These are phyloP conservation scores for Cyprinodon tularosa DNA, from an alignment of 2,113 vertebrate species.

Conservation along the genomic window DNA sequence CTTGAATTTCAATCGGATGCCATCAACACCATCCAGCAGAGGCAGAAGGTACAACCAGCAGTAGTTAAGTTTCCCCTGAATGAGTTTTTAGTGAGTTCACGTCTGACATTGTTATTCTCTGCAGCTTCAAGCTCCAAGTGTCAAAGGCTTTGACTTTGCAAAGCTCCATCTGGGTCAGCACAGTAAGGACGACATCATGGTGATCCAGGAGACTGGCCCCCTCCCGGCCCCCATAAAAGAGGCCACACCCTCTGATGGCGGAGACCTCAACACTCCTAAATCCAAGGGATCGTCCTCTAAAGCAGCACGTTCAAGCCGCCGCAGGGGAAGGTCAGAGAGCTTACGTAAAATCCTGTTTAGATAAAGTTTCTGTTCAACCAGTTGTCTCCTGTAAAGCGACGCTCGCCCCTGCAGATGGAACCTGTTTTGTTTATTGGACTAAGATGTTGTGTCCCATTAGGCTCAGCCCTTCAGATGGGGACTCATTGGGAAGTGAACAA, in stretches of 20 bases:
- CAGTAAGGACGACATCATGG: constrained; percentile 93
- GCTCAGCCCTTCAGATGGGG: constrained; percentile 91
- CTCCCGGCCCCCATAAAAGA: constrained; percentile 88
- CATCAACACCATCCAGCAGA: constrained; percentile 93
- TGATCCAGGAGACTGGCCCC: constrained; percentile 91
- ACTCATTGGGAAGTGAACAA: constrained; percentile 91
- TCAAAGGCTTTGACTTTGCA: constrained; percentile 98
- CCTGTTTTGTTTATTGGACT: not conserved
- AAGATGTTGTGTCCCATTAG: constrained; percentile 64
- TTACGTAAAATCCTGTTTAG: not conserved
- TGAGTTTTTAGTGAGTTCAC: not conserved
- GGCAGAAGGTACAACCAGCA: constrained; percentile 88
- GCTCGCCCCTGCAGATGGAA: not conserved
- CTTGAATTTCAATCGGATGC: constrained; percentile 96
- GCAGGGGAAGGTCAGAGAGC: constrained; percentile 86
- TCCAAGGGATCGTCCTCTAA: constrained; percentile 87
- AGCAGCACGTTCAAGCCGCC: constrained; percentile 81
- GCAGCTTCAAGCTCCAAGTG: constrained; percentile 94
- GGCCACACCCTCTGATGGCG: constrained; percentile 89
- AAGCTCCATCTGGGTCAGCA: constrained; percentile 98
- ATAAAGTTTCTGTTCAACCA: not conserved
- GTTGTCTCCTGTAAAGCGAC: not conserved
- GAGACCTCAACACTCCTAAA: constrained; percentile 91
- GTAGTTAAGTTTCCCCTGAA: not conserved
- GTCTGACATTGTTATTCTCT: constrained; percentile 12